Percentiles rank a stretch among this genome's conserved stretches.
These are phyloP conservation scores for Hedya salicella DNA, from an alignment of 2,888 invertebrate genomes.

Conservation along the genomic window DNA sequence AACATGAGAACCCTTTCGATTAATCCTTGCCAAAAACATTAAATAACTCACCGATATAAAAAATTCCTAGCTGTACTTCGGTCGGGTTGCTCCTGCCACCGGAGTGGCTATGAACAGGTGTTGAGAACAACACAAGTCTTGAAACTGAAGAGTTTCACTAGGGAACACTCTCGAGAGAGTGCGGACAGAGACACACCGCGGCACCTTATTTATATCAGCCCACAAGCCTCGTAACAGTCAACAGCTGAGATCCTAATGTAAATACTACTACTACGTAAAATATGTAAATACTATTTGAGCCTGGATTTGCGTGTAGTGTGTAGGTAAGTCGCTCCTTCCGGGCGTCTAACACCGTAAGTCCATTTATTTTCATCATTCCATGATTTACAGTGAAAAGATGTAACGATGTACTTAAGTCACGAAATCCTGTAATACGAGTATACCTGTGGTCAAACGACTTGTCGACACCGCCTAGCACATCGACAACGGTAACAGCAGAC, in stretches of 20 bases:
- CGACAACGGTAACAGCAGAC: no score
- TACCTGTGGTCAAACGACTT: no score
- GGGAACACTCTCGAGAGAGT: slow-evolving; percentile 76
- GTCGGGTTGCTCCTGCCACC: slow-evolving; percentile 70
- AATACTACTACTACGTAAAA: slow-evolving; percentile 78
- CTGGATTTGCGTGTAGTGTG: slow-evolving; percentile 63
- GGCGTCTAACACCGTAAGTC: slow-evolving; percentile 23
- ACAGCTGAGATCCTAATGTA: slow-evolving; percentile 70
- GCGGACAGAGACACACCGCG: slow-evolving; percentile 55
- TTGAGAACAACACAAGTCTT: slow-evolving; percentile 65
- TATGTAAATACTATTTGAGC: slow-evolving; percentile 74
- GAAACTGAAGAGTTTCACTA: slow-evolving; percentile 64
- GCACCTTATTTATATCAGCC: slow-evolving; percentile 67
- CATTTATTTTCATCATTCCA: no score
- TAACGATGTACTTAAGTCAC: no score
- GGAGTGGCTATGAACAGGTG: slow-evolving; percentile 77
- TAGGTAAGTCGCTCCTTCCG: slow-evolving; percentile 40
- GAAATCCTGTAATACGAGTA: no score
- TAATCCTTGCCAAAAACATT: no score
- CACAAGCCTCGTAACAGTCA: slow-evolving; percentile 62
- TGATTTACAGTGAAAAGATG: no score
- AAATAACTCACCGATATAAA: slow-evolving; percentile 68
- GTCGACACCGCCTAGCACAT: no score
- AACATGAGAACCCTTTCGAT: no score
- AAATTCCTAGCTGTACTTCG: slow-evolving; percentile 59